Conservation (phyloP, 2,888 invertebrate genomes). For the Hartigia nigra region DNA sequence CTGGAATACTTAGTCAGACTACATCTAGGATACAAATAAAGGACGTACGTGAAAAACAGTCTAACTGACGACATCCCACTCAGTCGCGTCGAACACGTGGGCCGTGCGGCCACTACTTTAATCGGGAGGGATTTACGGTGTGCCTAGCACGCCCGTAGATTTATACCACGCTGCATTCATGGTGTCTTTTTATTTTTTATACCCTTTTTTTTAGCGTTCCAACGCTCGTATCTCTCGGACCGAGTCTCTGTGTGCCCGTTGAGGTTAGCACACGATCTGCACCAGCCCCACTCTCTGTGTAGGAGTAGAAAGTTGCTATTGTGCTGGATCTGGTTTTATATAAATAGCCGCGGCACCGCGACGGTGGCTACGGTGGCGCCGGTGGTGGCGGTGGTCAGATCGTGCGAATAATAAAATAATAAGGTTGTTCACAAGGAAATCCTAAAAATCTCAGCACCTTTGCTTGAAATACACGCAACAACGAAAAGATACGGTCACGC, state of each 20-base stretch:
- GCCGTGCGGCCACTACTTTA: conserved; percentile 1
- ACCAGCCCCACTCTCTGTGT: conserved; percentile 42
- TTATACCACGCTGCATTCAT: conserved; percentile 28
- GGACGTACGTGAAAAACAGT: background rate
- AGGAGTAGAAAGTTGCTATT: conserved; percentile 64
- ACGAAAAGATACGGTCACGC: background rate
- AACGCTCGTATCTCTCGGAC: background rate
- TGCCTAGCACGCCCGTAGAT: conserved; percentile 27
- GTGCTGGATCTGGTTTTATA: conserved; percentile 62
- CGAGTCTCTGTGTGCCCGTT: background rate
- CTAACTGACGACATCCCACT: background rate
- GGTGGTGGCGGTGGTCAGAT: conserved; percentile 7
- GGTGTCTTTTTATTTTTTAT: conserved; percentile 25
- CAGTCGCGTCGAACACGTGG: background rate
- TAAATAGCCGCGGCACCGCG: conserved; percentile 52
- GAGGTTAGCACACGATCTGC: conserved; percentile 15
- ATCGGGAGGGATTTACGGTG: conserved; percentile 25
- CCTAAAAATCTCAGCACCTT: background rate
- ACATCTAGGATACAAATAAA: background rate
- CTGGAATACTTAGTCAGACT: background rate
- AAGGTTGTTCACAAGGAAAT: conserved; percentile 15
- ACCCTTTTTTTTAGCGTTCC: background rate
- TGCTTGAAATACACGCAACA: background rate
- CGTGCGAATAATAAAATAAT: conserved; percentile 40
- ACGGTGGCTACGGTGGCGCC: conserved; percentile 31